Conservation (phyloP, 2,113 vertebrate genomes). For the Meles meles region DNA sequence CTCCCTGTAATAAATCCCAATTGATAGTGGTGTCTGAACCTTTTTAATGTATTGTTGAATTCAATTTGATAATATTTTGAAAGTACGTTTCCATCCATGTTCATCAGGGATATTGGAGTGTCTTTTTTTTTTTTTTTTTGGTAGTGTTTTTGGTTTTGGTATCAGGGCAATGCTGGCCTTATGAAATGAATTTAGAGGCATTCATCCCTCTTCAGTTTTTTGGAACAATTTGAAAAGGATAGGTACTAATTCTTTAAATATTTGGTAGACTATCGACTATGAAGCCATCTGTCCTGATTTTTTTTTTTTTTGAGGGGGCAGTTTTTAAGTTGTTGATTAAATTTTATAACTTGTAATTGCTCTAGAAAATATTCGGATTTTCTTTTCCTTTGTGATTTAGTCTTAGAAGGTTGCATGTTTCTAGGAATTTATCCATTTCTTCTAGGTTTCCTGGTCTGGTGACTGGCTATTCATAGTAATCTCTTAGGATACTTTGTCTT, state of each 20-base stretch:
- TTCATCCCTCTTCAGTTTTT: neutral
- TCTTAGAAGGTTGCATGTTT: neutral
- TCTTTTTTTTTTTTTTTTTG: neutral
- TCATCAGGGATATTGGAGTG: neutral
- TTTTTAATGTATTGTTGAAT: neutral
- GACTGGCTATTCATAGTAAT: neutral
- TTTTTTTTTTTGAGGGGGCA: neutral
- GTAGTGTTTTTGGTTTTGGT: neutral
- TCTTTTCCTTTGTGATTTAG: neutral
- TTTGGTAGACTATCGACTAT: neutral
- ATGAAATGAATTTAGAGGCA: neutral
- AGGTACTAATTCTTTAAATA: neutral
- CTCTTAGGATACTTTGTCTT: neutral
- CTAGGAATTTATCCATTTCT: neutral
- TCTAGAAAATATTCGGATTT: neutral
- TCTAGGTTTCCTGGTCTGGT: neutral
- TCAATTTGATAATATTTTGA: neutral
- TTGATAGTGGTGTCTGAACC: neutral
- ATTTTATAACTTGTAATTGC: neutral
- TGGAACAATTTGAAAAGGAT: neutral
- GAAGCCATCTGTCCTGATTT: neutral
- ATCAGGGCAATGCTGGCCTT: neutral
- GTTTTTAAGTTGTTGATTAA: neutral
- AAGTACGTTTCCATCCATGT: neutral
- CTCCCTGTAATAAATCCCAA: neutral